Base-by-base conservation (phyloP, 2,797 vertebrate genomes). In the Gobionotothen gibberifrons region DNA sequence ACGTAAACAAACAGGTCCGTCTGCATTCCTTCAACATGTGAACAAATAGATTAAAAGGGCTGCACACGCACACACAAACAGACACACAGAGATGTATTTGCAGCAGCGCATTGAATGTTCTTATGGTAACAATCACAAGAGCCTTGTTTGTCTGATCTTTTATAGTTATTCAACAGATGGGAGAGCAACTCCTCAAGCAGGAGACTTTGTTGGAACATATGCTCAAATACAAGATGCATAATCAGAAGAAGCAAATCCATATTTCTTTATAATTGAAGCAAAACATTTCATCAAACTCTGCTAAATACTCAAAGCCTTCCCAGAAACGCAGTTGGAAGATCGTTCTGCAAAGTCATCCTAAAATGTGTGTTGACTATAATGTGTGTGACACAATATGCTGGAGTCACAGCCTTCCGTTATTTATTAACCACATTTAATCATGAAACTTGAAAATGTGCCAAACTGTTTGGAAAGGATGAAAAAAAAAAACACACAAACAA, bases 121-220 rank as follows among this genome's bases (percentile, higher is more conserved):
- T 63, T 56, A 21, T 48, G 19, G 57, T 59, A 62, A 83, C 44
- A 69, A 87, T 78, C 67, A 76, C 59, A 68, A 83, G 63, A 72
- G 64, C 13, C 57, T 72, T 76, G 80, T 76, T 78, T 81, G 59
- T 74, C 49, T 76, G 76, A 85, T 82, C 63, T 63, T 57, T 65
- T 69, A 22, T 22, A 32, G 55, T 74, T 79, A n/a, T 61, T 79
- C 46, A 81, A 51, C 52, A 66, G 58, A 69, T 14, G n/a, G 19
- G 29, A 74, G 66, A 57, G 29, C 55, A 6, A 39, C 0, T 79
- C 81, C 79, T 74, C 21, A 42, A 79, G 83, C 46, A 5, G 48
- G 65, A 58, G 44, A 26, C 73, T 76, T 69, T 42, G 59, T 65
- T 66, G 15, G 48, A 82, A 81, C 74, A 78, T 65, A 74, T 80